Evolutionary conservation across 2,113 vertebrate species (phyloP).

Genomic region (Aplodontia rufa): DNA sequence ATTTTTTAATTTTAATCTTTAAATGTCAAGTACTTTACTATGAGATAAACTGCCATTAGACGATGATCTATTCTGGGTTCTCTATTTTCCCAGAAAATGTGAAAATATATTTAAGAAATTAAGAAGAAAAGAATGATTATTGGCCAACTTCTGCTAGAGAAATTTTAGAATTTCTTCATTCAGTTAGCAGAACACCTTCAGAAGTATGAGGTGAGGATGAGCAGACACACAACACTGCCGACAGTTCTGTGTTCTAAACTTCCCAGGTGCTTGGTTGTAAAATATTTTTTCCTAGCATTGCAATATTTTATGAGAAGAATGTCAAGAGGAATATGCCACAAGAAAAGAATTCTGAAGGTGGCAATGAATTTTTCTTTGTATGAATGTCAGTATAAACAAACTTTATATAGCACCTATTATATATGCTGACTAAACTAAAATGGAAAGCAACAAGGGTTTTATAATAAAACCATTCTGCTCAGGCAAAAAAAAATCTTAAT

Average conservation of each 20-base stretch:
- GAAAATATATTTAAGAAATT: background rate
- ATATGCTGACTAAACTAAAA: background rate
- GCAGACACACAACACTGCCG: background rate
- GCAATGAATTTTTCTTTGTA: background rate
- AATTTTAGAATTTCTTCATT: background rate
- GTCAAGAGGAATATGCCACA: background rate
- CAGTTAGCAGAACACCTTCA: background rate
- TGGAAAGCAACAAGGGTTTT: background rate
- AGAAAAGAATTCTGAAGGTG: background rate
- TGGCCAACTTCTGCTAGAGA: background rate
- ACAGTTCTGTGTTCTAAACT: background rate
- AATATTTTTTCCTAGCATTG: background rate
- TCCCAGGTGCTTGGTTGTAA: background rate
- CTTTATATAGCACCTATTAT: background rate
- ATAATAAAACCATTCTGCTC: background rate
- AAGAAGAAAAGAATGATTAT: background rate
- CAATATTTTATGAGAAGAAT: background rate
- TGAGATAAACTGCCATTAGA: conserved; percentile 35
- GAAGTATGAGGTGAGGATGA: background rate
- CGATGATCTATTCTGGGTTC: background rate
- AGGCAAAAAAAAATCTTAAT: too few relatives aligned
- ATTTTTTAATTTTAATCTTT: conserved; percentile 25
- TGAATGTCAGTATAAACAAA: background rate
- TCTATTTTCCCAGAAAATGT: background rate
- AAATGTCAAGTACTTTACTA: conserved; percentile 21